Base-by-base conservation (phyloP, 1,140 invertebrate species). In the Zaprionus lachaisei region DNA sequence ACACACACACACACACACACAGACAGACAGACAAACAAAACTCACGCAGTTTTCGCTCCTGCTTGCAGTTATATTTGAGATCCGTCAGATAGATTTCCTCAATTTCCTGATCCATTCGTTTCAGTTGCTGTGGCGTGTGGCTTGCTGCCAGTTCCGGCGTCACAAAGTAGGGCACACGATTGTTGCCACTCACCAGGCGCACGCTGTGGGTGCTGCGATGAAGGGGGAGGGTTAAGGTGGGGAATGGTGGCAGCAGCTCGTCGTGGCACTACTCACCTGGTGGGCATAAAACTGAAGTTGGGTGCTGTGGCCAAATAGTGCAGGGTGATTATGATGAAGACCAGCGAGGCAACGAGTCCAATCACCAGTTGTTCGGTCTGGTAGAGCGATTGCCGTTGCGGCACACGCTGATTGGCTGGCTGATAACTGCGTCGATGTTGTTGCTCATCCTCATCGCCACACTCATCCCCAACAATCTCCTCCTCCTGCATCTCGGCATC, bases 241-340 rank as follows among this genome's bases (percentile, higher is more conserved):
- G 14, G 5, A 20, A 2, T 49, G 47, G n/a, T 11, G 17, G 34
- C 14, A n/a, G 47, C 34, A 31, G 14, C 14, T 55, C 7, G 15
- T 47, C 17, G 20, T n/a, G 17, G 22, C 5, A 63, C 24, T 20
- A 96, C 96, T 96, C 95, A 98, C 97, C 95, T 93, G 93, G 95
- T 96, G 79, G 95, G 94, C 78, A 96, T 95, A 83, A 99, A 95
- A 93, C 96, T 98, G 94, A 98, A 99, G 7, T 97, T 94, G 37
- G 98, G 97, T 93, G 99, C 97, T 68, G 96, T 96, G 83, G 98
- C 96, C 93, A 99, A 97, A 92, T 98, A 96, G 89, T 97, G 98
- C 73, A 97, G 97, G 93, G 98, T 96, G 94, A 99, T 96, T 37
- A 98, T 98, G 74, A 99, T 94, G 65, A 98, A 94, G 82, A 90